Base-by-base conservation (phyloP, 2,797 vertebrate species). In the Sciaenops ocellatus region DNA sequence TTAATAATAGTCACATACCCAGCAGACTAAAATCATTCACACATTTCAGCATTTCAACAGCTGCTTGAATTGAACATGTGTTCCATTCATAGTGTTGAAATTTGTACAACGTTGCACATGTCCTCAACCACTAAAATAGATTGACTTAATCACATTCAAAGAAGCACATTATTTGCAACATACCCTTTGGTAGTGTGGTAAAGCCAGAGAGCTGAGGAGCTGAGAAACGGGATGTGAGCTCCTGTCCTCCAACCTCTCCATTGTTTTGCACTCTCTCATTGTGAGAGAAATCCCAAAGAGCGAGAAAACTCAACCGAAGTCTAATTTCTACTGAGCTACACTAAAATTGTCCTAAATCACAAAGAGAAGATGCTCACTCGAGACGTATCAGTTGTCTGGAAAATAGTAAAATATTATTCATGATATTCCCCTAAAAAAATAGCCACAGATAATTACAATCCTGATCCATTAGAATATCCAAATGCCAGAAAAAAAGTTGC, bases 171-270 rank as follows among this genome's bases (percentile, higher is more conserved):
- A 65, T 78, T 84, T 84, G 50, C 22, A 84, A 90, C 95, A 55
- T 95, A 96, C 95, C 95, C 94, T 90, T 79, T 95, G 94, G 77
- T 95, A 95, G 86, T 95, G 95, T 59, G 95, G 95, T 76, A 93
- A 83, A 79, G 95, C 94, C 89, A 96, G 76, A 48, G 94, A 95
- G 80, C 90, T 93, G 79, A 96, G 92, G 56, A 96, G 95, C 70
- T 95, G 94, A 93, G 94, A 88, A 78, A 96, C 88, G 4, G 94
- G 92, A 84, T 93, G 87, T 3, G 91, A 92, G 42, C 86, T 91
- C 85, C 86, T 94, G 38, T 90, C 86, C 59, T 92, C 90, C 85
- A 96, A 92, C 83, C 82, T 91, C 65, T 90, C 89, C 92, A 93
- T 90, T 55, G 85, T 76, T 86, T 79, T 93, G 89, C 90, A 93